Conservation (phyloP, 2,797 vertebrate genomes). For the Gallinago nigripennis region DNA sequence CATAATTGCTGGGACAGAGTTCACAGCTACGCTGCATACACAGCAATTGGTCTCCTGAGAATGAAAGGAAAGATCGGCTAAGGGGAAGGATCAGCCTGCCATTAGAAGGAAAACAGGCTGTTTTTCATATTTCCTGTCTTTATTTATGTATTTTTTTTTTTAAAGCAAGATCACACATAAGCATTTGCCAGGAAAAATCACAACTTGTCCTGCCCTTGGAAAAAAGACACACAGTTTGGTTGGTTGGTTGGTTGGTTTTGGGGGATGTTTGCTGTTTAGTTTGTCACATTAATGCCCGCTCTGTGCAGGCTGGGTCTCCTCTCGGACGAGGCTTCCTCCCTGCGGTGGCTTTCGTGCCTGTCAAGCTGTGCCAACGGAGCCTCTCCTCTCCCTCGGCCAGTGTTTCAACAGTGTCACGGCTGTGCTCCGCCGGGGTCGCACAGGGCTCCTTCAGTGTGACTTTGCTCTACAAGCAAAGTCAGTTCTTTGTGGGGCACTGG, state of each 20-base stretch:
- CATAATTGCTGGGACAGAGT: not conserved
- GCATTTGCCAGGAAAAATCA: slow-evolving; percentile 25
- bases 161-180: not conserved
- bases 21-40: not conserved
- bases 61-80: not conserved
- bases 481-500: not conserved
- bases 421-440: not conserved
- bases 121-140: slow-evolving; percentile 12
- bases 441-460: not conserved
- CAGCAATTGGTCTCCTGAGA: slow-evolving; percentile 3
- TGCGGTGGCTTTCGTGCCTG: not conserved
- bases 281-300: not conserved
- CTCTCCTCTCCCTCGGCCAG: not conserved
- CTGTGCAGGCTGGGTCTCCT: not conserved
- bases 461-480: not conserved
- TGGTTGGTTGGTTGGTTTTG: not conserved
- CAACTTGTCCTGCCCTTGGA: not conserved
- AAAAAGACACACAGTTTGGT: not conserved
- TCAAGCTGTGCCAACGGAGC: not conserved
- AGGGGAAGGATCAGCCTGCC: not conserved
- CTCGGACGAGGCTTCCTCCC: not conserved
- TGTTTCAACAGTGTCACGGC: not conserved
- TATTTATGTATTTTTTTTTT: not conserved
- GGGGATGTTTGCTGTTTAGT: not conserved
- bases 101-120: not conserved